phyloP scores from a whole-genome alignment of 1,140 invertebrate species.

The Drosophila obscura region DNA sequence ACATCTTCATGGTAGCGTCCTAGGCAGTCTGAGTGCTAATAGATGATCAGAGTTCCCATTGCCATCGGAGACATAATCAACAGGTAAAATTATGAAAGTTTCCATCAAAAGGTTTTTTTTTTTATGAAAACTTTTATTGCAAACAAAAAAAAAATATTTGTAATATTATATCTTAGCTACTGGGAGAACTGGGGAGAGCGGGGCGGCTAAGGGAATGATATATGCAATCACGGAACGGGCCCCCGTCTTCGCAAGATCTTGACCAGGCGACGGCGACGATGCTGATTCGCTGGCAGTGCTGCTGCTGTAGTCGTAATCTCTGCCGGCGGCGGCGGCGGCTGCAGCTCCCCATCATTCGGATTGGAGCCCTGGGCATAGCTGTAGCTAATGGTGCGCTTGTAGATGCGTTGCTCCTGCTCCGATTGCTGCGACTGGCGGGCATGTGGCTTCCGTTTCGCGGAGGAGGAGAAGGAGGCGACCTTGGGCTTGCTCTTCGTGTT shows the following conservation, averaged over 20 bases:
- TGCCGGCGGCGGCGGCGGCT: not conserved
- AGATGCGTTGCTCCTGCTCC: slow-evolving; percentile 60
- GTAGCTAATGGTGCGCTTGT: slow-evolving; percentile 71
- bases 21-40: too few relatives aligned
- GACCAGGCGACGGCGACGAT: slow-evolving; percentile 3
- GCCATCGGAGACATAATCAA: too few relatives aligned
- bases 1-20: too few relatives aligned
- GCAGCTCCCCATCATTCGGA: not conserved
- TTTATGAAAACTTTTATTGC: too few relatives aligned
- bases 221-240: not conserved
- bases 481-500: slow-evolving; percentile 6
- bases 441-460: slow-evolving; percentile 6
- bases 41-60: too few relatives aligned
- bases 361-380: slow-evolving; percentile 53
- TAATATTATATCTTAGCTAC: too few relatives aligned
- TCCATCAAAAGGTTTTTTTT: too few relatives aligned
- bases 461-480: not conserved
- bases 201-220: too few relatives aligned
- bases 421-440: slow-evolving; percentile 38
- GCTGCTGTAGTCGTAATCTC: not conserved
- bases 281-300: not conserved
- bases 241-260: slow-evolving; percentile 19
- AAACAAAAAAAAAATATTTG: too few relatives aligned
- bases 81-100: too few relatives aligned
- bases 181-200: too few relatives aligned